Evolutionary conservation across 2,797 vertebrate species (phyloP).

Genomic region (Pipistrellus pygmaeus): DNA sequence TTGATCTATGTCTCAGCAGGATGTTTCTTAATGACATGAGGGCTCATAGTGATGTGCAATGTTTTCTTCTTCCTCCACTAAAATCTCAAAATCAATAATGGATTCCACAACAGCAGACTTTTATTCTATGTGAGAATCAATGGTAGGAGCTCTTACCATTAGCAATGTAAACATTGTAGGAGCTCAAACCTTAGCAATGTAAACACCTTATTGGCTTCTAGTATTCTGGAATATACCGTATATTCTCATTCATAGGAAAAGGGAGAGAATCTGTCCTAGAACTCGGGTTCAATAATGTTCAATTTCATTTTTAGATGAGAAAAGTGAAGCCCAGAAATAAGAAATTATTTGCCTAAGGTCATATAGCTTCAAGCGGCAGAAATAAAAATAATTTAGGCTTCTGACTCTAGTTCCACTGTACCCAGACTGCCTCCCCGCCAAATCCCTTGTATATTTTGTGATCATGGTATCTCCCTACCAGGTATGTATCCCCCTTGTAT

Average conservation of each 20-base stretch:
- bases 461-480: no score
- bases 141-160: constrained; percentile 14
- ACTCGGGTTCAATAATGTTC: constrained; percentile 46
- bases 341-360: constrained; percentile 59
- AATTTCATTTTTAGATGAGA: constrained; percentile 66
- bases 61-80: constrained; percentile 72
- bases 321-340: constrained; percentile 63
- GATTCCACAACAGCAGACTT: constrained; percentile 48
- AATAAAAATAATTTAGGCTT: constrained; percentile 62
- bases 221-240: background rate
- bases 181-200: constrained; percentile 55
- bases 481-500: constrained; percentile 51
- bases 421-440: constrained; percentile 62
- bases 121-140: constrained; percentile 60
- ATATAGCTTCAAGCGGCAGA: constrained; percentile 54
- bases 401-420: constrained; percentile 55
- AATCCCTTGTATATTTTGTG: constrained; percentile 72
- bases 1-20: constrained; percentile 58
- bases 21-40: constrained; percentile 67
- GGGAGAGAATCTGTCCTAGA: constrained; percentile 62
- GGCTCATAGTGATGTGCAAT: constrained; percentile 36
- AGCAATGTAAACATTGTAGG: constrained; percentile 49
- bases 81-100: constrained; percentile 67
- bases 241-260: constrained; percentile 56
- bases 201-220: constrained; percentile 63